Conservation (phyloP, 2,888 invertebrate species). For the Sylvicola cinctus region DNA sequence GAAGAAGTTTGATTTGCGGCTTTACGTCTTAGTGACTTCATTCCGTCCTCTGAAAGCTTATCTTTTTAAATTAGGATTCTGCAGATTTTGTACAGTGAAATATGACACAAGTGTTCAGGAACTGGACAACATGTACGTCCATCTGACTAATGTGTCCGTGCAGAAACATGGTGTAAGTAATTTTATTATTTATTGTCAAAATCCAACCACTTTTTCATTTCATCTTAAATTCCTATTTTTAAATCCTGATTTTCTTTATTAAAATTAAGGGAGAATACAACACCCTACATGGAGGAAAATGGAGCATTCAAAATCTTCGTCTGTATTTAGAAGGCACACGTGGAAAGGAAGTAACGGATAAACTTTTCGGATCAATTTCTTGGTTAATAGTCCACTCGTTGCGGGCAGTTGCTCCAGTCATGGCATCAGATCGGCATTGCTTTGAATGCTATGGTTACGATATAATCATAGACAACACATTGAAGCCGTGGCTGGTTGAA, state of each 20-base stretch:
- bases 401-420: conserved; percentile 79
- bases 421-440: conserved; percentile 75
- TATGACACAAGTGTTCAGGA: conserved; percentile 78
- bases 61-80: conserved; percentile 80
- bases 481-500: conserved; percentile 89
- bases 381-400: conserved; percentile 85
- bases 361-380: conserved; percentile 69
- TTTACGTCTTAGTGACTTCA: conserved; percentile 83
- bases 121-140: conserved; percentile 82
- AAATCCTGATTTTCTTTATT: not conserved
- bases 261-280: conserved; percentile 68
- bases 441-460: conserved; percentile 78
- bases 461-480: conserved; percentile 81
- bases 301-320: conserved; percentile 78
- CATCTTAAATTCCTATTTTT: no score
- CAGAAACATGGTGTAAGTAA: conserved; percentile 76
- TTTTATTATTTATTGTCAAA: not conserved
- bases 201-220: no score
- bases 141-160: conserved; percentile 92
- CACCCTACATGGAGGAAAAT: conserved; percentile 81
- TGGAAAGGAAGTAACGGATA: conserved; percentile 73
- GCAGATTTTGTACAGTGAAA: conserved; percentile 89
- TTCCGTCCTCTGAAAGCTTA: conserved; percentile 87
- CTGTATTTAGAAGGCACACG: conserved; percentile 79
- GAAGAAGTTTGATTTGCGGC: conserved; percentile 83